phyloP scores from a whole-genome alignment of 1,140 invertebrate genomes.

The Zaprionus camerounensis region DNA sequence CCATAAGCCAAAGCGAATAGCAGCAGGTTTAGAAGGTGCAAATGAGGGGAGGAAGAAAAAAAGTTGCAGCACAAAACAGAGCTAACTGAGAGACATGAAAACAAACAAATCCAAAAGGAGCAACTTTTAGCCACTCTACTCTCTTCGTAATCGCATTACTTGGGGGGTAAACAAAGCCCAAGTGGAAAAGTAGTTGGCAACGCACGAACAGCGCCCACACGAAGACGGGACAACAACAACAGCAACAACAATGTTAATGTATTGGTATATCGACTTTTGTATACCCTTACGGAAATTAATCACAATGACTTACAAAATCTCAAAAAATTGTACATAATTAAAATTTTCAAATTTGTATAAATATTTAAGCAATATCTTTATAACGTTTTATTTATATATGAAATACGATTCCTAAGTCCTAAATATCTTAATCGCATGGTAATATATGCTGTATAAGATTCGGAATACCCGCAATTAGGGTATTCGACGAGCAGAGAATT shows the following conservation, averaged over 20 bases:
- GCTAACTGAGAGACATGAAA: constrained; percentile 70
- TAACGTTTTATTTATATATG: too few relatives aligned
- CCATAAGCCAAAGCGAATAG: constrained; percentile 55
- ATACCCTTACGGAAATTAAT: neutral
- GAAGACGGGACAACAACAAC: constrained; percentile 26
- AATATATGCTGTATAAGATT: neutral
- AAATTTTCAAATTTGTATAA: too few relatives aligned
- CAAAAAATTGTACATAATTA: too few relatives aligned
- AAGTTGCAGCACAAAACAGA: constrained; percentile 62
- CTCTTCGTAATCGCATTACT: constrained; percentile 19
- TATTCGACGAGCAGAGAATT: constrained; percentile 52
- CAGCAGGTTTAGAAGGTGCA: neutral
- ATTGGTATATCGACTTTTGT: neutral
- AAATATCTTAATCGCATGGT: too few relatives aligned
- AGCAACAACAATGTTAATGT: neutral
- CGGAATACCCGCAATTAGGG: neutral
- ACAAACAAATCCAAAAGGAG: constrained; percentile 59
- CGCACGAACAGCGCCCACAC: constrained; percentile 44
- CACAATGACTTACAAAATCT: neutral
- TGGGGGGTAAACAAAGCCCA: constrained; percentile 65
- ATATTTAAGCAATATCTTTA: too few relatives aligned
- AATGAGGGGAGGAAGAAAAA: constrained; percentile 3
- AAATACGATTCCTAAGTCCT: too few relatives aligned
- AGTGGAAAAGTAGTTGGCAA: constrained; percentile 61
- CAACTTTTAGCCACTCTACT: constrained; percentile 58